phyloP scores from a whole-genome alignment of 2,797 vertebrate genomes.

The Perdix hodgsoniae region DNA sequence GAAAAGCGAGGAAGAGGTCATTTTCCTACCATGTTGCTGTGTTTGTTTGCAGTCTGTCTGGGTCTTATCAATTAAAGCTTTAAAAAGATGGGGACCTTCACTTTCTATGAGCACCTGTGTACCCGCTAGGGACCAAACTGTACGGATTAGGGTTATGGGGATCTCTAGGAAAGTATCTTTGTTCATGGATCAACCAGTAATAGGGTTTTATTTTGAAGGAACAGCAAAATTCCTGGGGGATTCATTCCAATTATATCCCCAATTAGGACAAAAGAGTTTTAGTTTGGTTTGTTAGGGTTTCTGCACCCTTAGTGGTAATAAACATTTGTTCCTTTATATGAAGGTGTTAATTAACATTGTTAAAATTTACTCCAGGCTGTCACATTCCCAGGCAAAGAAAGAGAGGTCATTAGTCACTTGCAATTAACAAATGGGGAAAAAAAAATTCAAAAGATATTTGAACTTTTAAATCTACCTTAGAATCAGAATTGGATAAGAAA shows the following conservation, averaged over 20 bases:
- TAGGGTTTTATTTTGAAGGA: conserved; percentile 63
- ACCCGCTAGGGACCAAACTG: conserved; percentile 16
- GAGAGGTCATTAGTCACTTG: background rate
- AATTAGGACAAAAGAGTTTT: conserved; percentile 47
- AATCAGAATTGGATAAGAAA: background rate
- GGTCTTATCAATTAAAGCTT: conserved; percentile 67
- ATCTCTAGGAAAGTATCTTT: conserved; percentile 60
- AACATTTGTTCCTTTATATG: conserved; percentile 36
- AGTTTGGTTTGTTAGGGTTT: conserved; percentile 55
- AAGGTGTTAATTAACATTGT: background rate
- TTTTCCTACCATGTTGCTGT: conserved; percentile 8
- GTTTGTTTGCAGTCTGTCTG: conserved; percentile 22
- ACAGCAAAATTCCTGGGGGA: conserved; percentile 47
- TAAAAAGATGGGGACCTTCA: conserved; percentile 42
- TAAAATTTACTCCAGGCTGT: conserved; percentile 20
- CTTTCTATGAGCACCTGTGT: conserved; percentile 72
- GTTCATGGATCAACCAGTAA: conserved; percentile 64
- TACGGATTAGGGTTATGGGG: conserved; percentile 64
- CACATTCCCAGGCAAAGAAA: background rate
- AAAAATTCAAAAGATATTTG: background rate
- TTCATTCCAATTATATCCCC: conserved; percentile 61
- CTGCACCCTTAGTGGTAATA: conserved; percentile 36
- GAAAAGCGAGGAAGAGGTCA: background rate
- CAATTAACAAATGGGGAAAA: background rate
- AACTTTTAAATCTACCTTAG: background rate